These are phyloP conservation scores for Eupithecia pulchellata DNA, from an alignment of 2,888 invertebrate species.

Conservation along the genomic window DNA sequence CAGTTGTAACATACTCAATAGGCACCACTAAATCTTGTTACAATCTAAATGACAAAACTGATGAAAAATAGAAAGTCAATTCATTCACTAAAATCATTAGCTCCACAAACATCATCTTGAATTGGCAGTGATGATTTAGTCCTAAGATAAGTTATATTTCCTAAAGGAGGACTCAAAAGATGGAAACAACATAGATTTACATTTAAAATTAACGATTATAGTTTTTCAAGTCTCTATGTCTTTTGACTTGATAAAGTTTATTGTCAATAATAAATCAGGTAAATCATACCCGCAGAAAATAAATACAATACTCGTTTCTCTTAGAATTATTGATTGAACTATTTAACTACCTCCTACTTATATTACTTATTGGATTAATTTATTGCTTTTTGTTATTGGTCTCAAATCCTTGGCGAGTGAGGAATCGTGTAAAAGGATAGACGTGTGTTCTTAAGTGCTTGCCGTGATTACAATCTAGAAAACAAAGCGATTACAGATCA, in stretches of 20 bases:
- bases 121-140: conserved; percentile 41
- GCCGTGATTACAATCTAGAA: conserved; percentile 68
- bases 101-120: conserved; percentile 22
- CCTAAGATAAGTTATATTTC: conserved; percentile 2
- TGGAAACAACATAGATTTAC: neutral
- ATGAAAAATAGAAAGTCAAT: conserved; percentile 24
- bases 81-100: conserved; percentile 14
- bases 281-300: conserved; percentile 26
- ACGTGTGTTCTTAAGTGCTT: conserved; percentile 76
- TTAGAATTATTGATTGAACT: conserved; percentile 56
- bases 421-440: conserved; percentile 72
- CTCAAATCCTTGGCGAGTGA: conserved; percentile 77
- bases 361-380: conserved; percentile 67
- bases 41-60: conserved; percentile 25
- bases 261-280: conserved; percentile 36
- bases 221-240: conserved; percentile 56
- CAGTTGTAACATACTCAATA: conserved; percentile 29
- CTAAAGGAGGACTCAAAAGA: neutral
- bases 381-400: conserved; percentile 79
- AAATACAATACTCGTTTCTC: conserved; percentile 45
- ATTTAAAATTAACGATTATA: neutral
- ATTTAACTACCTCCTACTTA: conserved; percentile 64
- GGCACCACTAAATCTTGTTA: conserved; percentile 30
- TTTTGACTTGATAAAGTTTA: conserved; percentile 75
- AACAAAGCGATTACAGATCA: conserved; percentile 72